Base-by-base conservation (phyloP, 1,140 invertebrate genomes). In the Drosophila nebulosa region DNA sequence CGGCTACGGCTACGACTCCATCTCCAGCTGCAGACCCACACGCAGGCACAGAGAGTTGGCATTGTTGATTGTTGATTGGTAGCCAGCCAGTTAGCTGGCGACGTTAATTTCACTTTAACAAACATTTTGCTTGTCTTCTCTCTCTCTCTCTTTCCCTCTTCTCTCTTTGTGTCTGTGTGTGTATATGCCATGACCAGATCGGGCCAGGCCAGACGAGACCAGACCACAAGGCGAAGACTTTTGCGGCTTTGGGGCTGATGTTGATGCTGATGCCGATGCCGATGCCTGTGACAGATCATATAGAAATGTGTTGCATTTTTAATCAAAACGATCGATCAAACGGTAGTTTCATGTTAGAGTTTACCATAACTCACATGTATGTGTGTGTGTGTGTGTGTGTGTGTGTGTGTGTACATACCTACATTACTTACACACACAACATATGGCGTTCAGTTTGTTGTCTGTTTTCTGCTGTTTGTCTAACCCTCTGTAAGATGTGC, bases 311-410 rank as follows among this genome's bases (percentile, higher is more conserved):
- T 89, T 90, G 89, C 83, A 90, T 90, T 90, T 90, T 83, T 90
- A 90, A 90, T 90, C 88, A 88, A 90, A 90, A 76, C 88, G 74
- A 90, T 90, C 88, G 83, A 90, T 90, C 88, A 90, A 90, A 90
- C 88, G 88, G 88, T 90, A 90, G 88, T 90, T 90, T 90, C 78
- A 66, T 88, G 78, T 76, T 72, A 74, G 55, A 60, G 46, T 72
- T 57, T 59, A 53, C 46, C 67, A 59, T 64, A 36, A 46, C 69
- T 67, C 56, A 64, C 60, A 51, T 66, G 52, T 64, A 55, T 61
- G 46, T 27, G n/a, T 51, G 39, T 63, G 46, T 65, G 46, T 27
- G n/a, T 57, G 50, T n/a, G n/a, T n/a, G n/a, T 66, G 52, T 64
- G 50, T 61, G 46, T 66, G 52, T 64, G 50, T 61, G 46, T 22